Evolutionary conservation across 2,113 vertebrate genomes (phyloP).

Genomic region (Monarcha castaneiventris): DNA sequence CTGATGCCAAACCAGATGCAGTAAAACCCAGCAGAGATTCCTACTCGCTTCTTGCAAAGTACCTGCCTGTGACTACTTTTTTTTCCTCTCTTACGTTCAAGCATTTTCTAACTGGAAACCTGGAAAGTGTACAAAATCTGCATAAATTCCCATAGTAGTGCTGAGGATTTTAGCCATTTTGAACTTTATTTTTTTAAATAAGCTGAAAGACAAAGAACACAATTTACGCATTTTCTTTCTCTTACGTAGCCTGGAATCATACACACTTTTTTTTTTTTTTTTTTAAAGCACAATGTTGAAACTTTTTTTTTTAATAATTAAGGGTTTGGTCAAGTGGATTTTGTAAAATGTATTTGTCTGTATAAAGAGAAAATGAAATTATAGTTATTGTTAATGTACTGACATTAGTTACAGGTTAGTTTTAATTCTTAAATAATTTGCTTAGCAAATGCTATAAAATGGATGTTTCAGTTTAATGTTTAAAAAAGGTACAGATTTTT

Average conservation of each 20-base stretch:
- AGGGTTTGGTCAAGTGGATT: slow-evolving; percentile 80
- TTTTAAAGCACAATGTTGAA: slow-evolving; percentile 74
- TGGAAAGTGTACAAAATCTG: slow-evolving; percentile 52
- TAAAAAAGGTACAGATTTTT: slow-evolving; percentile 89
- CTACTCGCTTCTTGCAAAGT: slow-evolving; percentile 1
- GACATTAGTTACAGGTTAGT: slow-evolving; percentile 82
- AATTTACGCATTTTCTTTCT: slow-evolving; percentile 69
- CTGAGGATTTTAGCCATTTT: slow-evolving; percentile 61
- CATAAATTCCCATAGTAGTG: slow-evolving; percentile 26
- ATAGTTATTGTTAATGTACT: slow-evolving; percentile 83
- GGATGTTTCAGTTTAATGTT: slow-evolving; percentile 84
- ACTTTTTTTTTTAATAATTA: slow-evolving; percentile 72
- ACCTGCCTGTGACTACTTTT: not conserved
- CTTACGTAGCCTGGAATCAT: slow-evolving; percentile 72
- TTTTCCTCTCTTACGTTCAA: not conserved
- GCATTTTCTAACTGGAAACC: slow-evolving; percentile 41
- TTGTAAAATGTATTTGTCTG: slow-evolving; percentile 80
- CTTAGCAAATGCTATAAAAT: slow-evolving; percentile 80
- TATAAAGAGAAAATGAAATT: slow-evolving; percentile 80
- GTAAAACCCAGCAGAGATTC: slow-evolving; percentile 37
- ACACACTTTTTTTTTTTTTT: slow-evolving; percentile 1
- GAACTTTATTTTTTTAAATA: slow-evolving; percentile 74
- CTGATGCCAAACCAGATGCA: not conserved
- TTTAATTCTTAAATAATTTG: slow-evolving; percentile 81
- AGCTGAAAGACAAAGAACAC: slow-evolving; percentile 78